Evolutionary conservation across 2,797 vertebrate genomes (phyloP).

Genomic region (Hemitrygon akajei): DNA sequence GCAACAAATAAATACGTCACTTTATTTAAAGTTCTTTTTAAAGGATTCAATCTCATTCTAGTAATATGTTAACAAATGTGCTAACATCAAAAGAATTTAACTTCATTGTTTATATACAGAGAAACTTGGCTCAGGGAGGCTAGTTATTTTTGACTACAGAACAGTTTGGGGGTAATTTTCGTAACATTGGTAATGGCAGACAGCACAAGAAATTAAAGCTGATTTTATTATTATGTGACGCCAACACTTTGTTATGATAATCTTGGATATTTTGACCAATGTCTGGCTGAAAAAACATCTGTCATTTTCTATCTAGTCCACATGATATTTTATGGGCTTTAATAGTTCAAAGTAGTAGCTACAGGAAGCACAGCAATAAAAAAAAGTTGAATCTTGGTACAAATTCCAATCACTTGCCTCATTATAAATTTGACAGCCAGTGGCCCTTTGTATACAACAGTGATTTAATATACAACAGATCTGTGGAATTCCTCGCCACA

Average conservation of each 20-base stretch:
- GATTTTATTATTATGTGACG: constrained; percentile 19
- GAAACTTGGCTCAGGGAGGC: neutral
- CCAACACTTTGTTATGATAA: neutral
- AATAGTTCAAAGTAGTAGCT: neutral
- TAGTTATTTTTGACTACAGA: neutral
- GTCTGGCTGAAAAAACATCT: neutral
- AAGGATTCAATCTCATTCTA: neutral
- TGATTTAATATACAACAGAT: neutral
- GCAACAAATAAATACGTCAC: neutral
- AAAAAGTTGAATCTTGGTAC: neutral
- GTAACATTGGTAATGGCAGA: neutral
- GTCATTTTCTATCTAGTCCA: constrained; percentile 8
- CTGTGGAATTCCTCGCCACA: no score
- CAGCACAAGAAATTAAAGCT: constrained; percentile 22
- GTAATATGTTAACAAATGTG: neutral
- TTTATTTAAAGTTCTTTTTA: neutral
- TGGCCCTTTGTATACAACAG: neutral
- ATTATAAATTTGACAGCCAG: neutral
- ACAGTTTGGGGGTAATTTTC: neutral
- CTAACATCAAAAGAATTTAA: neutral
- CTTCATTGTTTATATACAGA: neutral
- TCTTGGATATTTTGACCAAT: constrained; percentile 8
- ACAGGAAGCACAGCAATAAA: neutral
- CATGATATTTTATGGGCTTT: neutral
- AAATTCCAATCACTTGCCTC: constrained; percentile 3